Percentiles rank a stretch among this genome's conserved stretches.
phyloP scores from a whole-genome alignment of 2,888 invertebrate species.

The Hypena proboscidalis region DNA sequence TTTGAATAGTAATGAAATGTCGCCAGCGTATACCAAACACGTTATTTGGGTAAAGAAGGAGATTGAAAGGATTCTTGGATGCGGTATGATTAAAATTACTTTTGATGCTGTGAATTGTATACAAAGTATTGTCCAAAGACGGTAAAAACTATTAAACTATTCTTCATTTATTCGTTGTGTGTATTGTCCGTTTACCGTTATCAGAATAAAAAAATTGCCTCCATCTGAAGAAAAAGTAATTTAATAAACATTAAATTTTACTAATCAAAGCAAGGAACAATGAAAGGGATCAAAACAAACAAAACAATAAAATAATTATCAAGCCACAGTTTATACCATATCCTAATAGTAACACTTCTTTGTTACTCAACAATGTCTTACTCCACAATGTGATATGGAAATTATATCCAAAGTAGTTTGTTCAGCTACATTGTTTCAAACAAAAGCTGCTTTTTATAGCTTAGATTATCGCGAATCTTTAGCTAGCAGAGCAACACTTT shows the following conservation, averaged over 20 bases:
- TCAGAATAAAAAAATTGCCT: no score
- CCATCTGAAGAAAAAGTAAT: no score
- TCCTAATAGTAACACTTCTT: conserved; percentile 10
- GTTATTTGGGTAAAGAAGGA: conserved; percentile 10
- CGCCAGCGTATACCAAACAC: conserved; percentile 45
- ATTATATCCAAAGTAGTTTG: conserved; percentile 45
- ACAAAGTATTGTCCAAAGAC: no score
- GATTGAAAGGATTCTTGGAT: conserved; percentile 9
- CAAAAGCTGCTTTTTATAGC: conserved; percentile 40
- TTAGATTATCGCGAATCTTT: conserved; percentile 34
- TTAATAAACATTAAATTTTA: no score
- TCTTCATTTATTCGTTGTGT: no score
- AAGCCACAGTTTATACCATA: background rate
- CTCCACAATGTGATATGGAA: conserved; percentile 50
- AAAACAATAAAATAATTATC: no score
- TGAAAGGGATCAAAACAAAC: no score
- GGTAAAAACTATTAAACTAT: no score
- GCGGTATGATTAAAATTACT: conserved; percentile 3
- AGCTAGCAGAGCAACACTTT: conserved; percentile 6
- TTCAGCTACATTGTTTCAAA: conserved; percentile 40
- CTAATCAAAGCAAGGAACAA: no score
- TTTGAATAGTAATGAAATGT: conserved; percentile 51
- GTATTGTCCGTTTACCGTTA: no score
- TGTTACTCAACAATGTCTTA: conserved; percentile 39
- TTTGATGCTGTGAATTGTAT: no score